phyloP scores from a whole-genome alignment of 2,113 vertebrate species.

The Raja brachyura region DNA sequence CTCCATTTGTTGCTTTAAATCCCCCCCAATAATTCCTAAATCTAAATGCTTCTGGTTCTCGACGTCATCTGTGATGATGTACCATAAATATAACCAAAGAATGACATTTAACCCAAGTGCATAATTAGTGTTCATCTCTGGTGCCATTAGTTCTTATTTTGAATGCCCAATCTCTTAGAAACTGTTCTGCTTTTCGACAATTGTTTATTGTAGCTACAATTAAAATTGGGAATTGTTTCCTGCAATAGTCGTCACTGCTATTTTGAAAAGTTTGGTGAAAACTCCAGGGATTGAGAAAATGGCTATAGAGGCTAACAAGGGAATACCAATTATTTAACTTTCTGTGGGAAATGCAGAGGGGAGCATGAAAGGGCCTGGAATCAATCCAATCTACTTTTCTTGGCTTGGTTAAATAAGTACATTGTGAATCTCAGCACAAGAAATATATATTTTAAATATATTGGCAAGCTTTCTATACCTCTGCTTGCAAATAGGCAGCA shows the following conservation, averaged over 20 bases:
- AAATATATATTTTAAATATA: background rate
- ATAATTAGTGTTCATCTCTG: background rate
- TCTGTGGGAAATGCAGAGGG: background rate
- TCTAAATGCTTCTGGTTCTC: background rate
- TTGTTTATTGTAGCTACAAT: background rate
- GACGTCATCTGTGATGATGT: background rate
- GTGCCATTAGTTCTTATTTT: constrained; percentile 7
- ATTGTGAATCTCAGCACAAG: background rate
- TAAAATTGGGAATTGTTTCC: background rate
- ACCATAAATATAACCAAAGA: constrained; percentile 19
- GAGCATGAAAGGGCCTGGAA: background rate
- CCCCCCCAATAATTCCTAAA: background rate
- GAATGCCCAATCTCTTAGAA: background rate
- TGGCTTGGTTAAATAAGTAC: background rate
- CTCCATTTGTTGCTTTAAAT: background rate
- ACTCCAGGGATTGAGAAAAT: background rate
- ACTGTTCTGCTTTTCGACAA: background rate
- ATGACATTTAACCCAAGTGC: background rate
- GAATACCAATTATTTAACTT: background rate
- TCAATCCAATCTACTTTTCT: background rate
- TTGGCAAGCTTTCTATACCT: background rate
- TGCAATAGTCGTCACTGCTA: background rate
- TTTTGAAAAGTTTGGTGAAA: background rate
- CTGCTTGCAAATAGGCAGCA: background rate
- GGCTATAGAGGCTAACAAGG: background rate